Evolutionary conservation across 2,888 invertebrate species (phyloP).

Genomic region (Oxytorus armatus): DNA sequence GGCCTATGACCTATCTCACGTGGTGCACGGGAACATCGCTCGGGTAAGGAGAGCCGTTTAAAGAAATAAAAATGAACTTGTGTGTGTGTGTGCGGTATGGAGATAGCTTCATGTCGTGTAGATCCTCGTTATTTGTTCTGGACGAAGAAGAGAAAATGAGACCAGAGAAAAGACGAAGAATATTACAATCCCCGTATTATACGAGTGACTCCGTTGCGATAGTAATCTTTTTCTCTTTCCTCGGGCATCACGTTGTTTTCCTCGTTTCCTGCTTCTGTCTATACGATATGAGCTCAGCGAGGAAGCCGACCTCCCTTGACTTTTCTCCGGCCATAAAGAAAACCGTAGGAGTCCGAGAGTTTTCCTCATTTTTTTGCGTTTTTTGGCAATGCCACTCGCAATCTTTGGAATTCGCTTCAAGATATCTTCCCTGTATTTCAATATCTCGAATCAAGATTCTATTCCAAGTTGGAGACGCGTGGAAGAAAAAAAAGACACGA

Average conservation of each 20-base stretch:
- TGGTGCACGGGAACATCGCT: constrained; percentile 26
- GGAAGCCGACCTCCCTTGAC: constrained; percentile 59
- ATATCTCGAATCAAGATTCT: too few relatives aligned
- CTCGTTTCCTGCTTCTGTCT: constrained; percentile 46
- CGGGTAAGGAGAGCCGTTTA: constrained; percentile 45
- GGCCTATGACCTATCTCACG: constrained; percentile 34
- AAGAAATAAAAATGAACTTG: constrained; percentile 47
- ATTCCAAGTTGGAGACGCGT: too few relatives aligned
- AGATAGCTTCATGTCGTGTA: constrained; percentile 49
- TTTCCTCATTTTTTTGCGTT: constrained; percentile 63
- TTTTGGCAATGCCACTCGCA: too few relatives aligned
- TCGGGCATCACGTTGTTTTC: constrained; percentile 54
- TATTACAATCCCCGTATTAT: constrained; percentile 57
- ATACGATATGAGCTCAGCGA: constrained; percentile 65
- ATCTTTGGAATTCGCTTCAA: constrained; percentile 31
- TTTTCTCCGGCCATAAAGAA: constrained; percentile 43
- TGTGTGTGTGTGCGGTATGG: constrained; percentile 44
- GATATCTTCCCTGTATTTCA: constrained; percentile 22
- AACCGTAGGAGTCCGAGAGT: constrained; percentile 42
- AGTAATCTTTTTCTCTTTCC: constrained; percentile 54
- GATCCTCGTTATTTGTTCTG: constrained; percentile 56
- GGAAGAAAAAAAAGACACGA: too few relatives aligned
- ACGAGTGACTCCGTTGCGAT: constrained; percentile 59
- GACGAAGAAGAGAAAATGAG: constrained; percentile 10
- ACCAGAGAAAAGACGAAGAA: constrained; percentile 37